Percentiles rank a stretch among this genome's conserved stretches.
phyloP scores from a whole-genome alignment of 1,140 invertebrate genomes.

The Pseudobourletiella spinata region DNA sequence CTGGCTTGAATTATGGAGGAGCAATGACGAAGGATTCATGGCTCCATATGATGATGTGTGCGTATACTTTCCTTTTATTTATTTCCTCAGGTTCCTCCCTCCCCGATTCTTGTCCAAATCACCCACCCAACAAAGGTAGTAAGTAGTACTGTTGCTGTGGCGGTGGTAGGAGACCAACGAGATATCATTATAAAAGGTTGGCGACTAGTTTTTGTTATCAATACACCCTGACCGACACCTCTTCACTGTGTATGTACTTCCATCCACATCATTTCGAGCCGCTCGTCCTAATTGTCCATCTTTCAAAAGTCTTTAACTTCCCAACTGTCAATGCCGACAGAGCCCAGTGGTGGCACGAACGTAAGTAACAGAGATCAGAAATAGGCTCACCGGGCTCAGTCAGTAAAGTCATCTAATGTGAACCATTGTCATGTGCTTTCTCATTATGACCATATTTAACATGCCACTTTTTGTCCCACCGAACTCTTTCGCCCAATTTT shows the following conservation, averaged over 20 bases:
- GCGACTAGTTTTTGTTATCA: conserved; percentile 21
- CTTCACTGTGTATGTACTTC: background rate
- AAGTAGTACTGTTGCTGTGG: background rate
- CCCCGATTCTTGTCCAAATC: background rate
- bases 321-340: too few relatives aligned
- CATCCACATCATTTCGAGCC: background rate
- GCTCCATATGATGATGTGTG: too few relatives aligned
- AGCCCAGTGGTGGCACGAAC: too few relatives aligned
- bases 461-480: too few relatives aligned
- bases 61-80: background rate
- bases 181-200: conserved; percentile 23
- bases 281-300: too few relatives aligned
- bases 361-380: background rate
- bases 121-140: background rate
- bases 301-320: too few relatives aligned
- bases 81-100: background rate
- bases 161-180: background rate
- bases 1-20: background rate
- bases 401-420: too few relatives aligned
- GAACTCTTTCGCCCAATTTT: too few relatives aligned
- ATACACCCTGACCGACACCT: background rate
- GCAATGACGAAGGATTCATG: background rate
- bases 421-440: too few relatives aligned
- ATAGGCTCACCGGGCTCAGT: too few relatives aligned
- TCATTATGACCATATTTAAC: too few relatives aligned